Evolutionary conservation across 2,113 vertebrate genomes (phyloP).

Genomic region (Genyomyrus donnyi): DNA sequence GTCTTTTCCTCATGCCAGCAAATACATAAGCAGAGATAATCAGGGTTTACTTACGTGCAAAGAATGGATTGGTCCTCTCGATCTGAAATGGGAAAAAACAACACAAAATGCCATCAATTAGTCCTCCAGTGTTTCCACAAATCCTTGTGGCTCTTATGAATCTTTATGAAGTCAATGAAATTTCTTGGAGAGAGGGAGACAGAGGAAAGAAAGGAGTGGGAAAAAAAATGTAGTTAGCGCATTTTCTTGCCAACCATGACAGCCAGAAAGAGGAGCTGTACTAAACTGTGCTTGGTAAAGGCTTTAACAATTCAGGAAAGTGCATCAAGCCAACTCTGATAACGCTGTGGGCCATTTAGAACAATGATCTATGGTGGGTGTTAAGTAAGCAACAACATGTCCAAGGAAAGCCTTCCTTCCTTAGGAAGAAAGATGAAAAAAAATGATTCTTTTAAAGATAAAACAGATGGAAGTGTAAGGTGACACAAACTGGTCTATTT

Average conservation of each 20-base stretch:
- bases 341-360: background rate
- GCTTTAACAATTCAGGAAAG: background rate
- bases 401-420: background rate
- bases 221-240: background rate
- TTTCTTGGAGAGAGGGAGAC: background rate
- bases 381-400: background rate
- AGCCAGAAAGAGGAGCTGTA: background rate
- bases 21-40: background rate
- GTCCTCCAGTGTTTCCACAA: background rate
- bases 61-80: conserved; percentile 98
- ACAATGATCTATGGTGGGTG: background rate
- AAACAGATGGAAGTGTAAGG: background rate
- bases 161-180: background rate
- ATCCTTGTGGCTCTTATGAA: background rate
- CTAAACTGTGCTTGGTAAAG: background rate
- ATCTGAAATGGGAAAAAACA: conserved; percentile 57
- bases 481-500: background rate
- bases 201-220: background rate
- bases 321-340: background rate
- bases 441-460: background rate
- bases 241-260: background rate
- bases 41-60: conserved; percentile 87
- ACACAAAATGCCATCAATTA: conserved; percentile 15
- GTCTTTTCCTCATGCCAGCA: background rate
- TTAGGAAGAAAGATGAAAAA: background rate